Evolutionary conservation across 2,113 vertebrate species (phyloP), one percentile per base, ranked within the genome.

Genomic region (Salvelinus namaycush): DNA sequence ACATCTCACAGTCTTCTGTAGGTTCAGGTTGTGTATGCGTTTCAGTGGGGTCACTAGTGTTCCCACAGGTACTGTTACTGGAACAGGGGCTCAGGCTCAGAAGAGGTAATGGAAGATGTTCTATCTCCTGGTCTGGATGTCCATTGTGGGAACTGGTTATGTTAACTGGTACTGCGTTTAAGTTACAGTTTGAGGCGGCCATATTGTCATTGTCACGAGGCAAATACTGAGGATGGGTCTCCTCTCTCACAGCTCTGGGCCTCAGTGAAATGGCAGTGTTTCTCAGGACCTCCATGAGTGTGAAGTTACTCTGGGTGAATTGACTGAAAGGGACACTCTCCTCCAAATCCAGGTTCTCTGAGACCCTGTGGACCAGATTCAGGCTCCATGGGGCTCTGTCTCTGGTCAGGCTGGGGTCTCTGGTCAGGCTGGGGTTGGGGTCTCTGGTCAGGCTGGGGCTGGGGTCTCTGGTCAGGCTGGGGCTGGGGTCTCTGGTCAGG

Each of bases 1-100:
- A 60, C 29, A 74, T 26, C 73, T 92, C 91, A 26, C 84, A 66
- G 73, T 79, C 48, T 60, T 87, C 81, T 44, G 39, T 11, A 11
- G 39, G 39, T 2, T 44, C 68, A 6, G 82, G 74, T 54, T 14
- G 51, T 54, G 3, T 9, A 7, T 5, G 34, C 22, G 77, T 39
- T 29, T 11, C 69, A 0, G 1, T 27, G 0, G 16, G 5, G 8
- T 34, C 31, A 68, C 6, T 26, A 0, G 31, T 70, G 18, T 44
- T 83, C 54, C 20, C 0, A 5, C 64, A 0, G 24, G 39, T 79
- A 44, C 26, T 1, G 0, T 67, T 54, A 14, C 67, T 2, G 1
- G 16, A 0, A 54, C 16, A 4, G 51, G 51, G 4, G 16, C 16
- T 54, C 51, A 18, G 49, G 26, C 72, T n/a, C 5, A 31, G 72